Evolutionary conservation across 92 coral and sea anemone genomes (phyloP).

Genomic region (Isaurus tuberculatus): DNA sequence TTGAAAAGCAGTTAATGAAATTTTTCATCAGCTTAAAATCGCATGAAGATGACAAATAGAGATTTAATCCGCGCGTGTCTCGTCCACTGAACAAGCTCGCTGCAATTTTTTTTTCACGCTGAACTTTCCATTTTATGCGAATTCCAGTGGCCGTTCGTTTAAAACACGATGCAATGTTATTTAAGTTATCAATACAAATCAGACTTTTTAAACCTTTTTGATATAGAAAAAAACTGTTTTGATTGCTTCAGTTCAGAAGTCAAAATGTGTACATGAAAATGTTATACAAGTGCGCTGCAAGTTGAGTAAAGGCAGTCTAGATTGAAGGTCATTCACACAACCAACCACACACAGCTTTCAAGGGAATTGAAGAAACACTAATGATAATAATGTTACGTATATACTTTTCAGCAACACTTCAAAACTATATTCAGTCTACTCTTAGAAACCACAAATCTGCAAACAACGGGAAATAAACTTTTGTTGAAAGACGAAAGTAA

Average conservation of each 20-base stretch:
- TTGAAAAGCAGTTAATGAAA: constrained; percentile 51
- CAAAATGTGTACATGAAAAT: background rate
- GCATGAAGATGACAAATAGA: constrained; percentile 38
- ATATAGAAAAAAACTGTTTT: constrained; percentile 22
- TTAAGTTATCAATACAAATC: constrained; percentile 31
- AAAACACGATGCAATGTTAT: background rate
- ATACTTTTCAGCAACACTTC: background rate
- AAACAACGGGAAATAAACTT: too few species aligned
- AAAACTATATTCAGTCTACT: too few species aligned
- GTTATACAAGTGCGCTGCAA: background rate
- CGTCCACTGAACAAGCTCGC: background rate
- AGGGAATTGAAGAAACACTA: background rate
- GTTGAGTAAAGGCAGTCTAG: background rate
- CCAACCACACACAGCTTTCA: background rate
- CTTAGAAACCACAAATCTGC: too few species aligned
- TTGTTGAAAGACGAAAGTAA: too few species aligned
- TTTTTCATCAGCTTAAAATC: constrained; percentile 48
- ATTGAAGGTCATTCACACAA: background rate
- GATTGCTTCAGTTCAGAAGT: constrained; percentile 1
- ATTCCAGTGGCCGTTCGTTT: background rate
- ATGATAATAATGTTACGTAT: background rate
- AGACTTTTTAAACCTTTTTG: constrained; percentile 7
- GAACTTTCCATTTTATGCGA: background rate
- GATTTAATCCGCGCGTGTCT: constrained; percentile 26
- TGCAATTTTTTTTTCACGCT: background rate